These are phyloP conservation scores for Drosophila nigrodunni DNA, from an alignment of 1,140 invertebrate species.

Conservation along the genomic window DNA sequence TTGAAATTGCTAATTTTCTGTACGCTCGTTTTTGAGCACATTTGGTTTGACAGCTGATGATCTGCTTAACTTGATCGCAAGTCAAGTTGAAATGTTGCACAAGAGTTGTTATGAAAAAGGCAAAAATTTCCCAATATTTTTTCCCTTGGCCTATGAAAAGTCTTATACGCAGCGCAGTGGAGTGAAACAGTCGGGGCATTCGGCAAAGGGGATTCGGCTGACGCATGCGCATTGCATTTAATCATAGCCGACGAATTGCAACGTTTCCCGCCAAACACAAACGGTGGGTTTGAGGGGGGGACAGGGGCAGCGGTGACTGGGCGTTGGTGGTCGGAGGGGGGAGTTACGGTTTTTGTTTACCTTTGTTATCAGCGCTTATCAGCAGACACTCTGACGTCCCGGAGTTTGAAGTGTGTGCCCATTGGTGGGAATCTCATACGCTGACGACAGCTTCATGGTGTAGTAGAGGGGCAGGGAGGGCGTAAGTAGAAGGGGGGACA, in stretches of 20 bases:
- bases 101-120: neutral
- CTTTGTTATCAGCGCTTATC: constrained; percentile 82
- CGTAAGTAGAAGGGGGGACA: neutral
- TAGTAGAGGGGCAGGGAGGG: neutral
- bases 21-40: neutral
- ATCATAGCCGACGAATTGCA: constrained; percentile 71
- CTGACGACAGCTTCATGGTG: constrained; percentile 2
- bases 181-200: neutral
- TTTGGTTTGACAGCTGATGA: neutral
- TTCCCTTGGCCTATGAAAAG: neutral
- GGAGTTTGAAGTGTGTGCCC: constrained; percentile 63
- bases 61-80: neutral
- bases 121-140: constrained; percentile 41
- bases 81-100: neutral
- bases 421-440: constrained; percentile 63
- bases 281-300: neutral
- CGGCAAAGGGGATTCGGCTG: constrained; percentile 22
- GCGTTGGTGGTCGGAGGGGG: constrained; percentile 1
- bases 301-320: neutral
- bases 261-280: constrained; percentile 73
- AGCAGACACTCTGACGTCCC: constrained; percentile 40
- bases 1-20: constrained; percentile 12
- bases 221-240: constrained; percentile 53
- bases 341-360: constrained; percentile 66
- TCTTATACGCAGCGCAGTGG: constrained; percentile 33